Base-by-base conservation (phyloP, 2,113 vertebrate species). In the Rhea americana region DNA sequence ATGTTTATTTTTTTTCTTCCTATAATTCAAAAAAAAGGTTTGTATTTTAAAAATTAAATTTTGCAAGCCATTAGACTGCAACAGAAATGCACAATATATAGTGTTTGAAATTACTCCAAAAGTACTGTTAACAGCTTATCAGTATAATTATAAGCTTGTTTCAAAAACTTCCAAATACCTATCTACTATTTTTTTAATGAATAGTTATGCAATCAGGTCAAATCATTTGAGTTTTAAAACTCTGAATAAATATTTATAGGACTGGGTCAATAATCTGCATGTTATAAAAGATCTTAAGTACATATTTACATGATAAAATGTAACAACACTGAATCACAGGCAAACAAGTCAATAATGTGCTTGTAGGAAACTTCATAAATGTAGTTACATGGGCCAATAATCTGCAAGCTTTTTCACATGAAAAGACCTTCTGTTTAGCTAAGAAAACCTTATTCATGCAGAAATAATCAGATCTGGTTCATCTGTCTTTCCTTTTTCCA, bases 381-480 rank as follows among this genome's bases (percentile, higher is more conserved):
- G 28, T n/a, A 72, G 43, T 70, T 91, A 63, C 24, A 72, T 0
- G 2, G 62, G 30, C 51, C 78, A 92, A 11, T 47, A 78, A 83
- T 35, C 20, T 76, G 24, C n/a, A 84, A 75, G 25, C 2, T 55
- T 92, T 83, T 81, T 53, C 62, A 83, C 37, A 20, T 61, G 25
- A 82, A 86, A 93, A 82, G 37, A 12, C 32, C 11, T n/a, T 91
- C 78, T 89, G 10, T 83, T 93, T 87, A 88, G 24, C 48, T 66
- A 82, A 88, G 66, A 96, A 91, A 93, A 84, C 41, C 22, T 77
- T 56, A 72, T 45, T 95, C 53, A 67, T 63, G 72, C 41, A 93
- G 76, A 82, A 92, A 93, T 80, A 82, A 78, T 79, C 70, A 77
- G 62, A 63, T 76, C 3, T 6, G n/a, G 13, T 59, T 88, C 30